phyloP scores from a whole-genome alignment of 2,113 vertebrate species.

The Pelodiscus sinensis region DNA sequence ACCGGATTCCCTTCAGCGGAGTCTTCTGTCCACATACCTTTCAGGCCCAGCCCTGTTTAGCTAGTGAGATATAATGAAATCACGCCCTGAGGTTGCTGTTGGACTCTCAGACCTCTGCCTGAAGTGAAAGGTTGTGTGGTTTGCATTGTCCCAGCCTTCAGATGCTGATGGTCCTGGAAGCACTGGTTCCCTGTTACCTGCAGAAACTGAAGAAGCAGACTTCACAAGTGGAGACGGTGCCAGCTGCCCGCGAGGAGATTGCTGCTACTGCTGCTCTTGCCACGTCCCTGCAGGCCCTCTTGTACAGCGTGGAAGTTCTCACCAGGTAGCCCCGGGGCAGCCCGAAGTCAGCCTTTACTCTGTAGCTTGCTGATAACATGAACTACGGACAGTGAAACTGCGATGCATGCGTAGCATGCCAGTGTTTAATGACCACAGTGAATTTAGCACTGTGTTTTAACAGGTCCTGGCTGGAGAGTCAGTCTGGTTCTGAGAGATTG shows the following conservation, averaged over 20 bases:
- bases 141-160: slow-evolving; percentile 85
- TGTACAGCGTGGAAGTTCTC: slow-evolving; percentile 96
- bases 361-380: rapidly evolving
- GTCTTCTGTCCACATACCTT: not conserved
- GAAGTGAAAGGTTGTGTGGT: not conserved
- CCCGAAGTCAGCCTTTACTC: rapidly evolving
- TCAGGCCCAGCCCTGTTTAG: not conserved
- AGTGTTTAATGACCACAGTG: not conserved
- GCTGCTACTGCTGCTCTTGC: slow-evolving; percentile 93
- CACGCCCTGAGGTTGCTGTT: not conserved
- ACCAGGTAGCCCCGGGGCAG: slow-evolving; percentile 83
- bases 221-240: slow-evolving; percentile 88
- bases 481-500: not conserved
- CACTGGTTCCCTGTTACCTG: slow-evolving; percentile 92
- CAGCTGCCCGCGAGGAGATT: slow-evolving; percentile 94
- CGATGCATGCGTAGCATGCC: rapidly evolving
- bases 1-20: not conserved
- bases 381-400: not conserved
- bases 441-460: not conserved
- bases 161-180: slow-evolving; percentile 99
- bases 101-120: not conserved
- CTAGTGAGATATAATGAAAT: not conserved
- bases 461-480: not conserved
- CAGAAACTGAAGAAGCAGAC: slow-evolving; percentile 95
- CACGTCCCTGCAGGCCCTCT: slow-evolving; percentile 93